Base-by-base conservation (phyloP, 2,113 vertebrate species). In the Gnathonemus echidnorhynchus region DNA sequence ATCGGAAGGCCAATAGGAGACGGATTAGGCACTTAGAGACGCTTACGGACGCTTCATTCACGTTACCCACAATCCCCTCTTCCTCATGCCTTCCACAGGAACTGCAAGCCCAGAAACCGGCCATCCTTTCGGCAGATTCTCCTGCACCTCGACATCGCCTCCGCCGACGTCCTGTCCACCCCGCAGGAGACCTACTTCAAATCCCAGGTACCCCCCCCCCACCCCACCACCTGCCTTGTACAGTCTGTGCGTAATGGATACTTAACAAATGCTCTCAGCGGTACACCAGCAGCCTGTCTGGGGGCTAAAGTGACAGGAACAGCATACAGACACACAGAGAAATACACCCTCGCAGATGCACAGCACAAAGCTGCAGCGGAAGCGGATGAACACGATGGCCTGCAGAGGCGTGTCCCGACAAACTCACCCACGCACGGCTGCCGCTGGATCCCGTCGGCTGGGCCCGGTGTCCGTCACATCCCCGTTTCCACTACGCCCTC, bases 171-270 rank as follows among this genome's bases (percentile, higher is more conserved):
- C 52, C 95, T 99, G 8, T 99, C 97, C 48, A 99, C 98, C 5
- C 96, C 98, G 0, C 98, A 99, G 92, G 98, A 99, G 93, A 98
- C 98, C 0, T 99, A 99, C 94, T 99, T 99, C 93, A 97, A 98
- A 92, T 97, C 98, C 90, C 98, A 99, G 97, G 96, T 96, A 93
- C 0, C 21, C 1, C 4, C 17, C 52, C 21, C 0, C 21, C 1
- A 3, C 17, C 52, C 21, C 27, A 0, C 66, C 27, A 5, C 13
- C 31, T 0, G 70, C 27, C 4, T 31, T 39, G 70, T 77, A 13
- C 3, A 5, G 31, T 39, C 70, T 39, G 5, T 39, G 31, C 15
- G 70, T 31, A 77, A 77, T 77, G 70, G 31, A 77, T 17, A 39
- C 70, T 13, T 9, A 9, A 77, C 31, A 39, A 39, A 77, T 35